Evolutionary conservation across 2,113 vertebrate species (phyloP).

Genomic region (Pipa parva): DNA sequence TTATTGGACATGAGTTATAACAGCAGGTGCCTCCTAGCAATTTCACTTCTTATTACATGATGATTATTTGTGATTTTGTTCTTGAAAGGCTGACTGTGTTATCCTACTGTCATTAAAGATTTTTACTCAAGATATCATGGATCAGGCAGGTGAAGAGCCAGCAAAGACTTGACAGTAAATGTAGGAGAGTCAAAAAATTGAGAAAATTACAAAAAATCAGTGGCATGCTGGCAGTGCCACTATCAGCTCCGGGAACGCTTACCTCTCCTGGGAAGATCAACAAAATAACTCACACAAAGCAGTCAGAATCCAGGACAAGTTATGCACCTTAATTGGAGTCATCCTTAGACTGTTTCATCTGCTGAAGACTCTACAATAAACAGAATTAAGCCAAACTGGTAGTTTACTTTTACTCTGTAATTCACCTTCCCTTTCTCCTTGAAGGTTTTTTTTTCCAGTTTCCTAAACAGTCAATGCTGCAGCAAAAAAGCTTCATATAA

Average conservation of each 20-base stretch:
- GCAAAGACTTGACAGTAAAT: background rate
- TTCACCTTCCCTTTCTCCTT: slow-evolving; percentile 6
- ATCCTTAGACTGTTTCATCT: background rate
- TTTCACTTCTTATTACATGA: background rate
- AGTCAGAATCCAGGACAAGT: background rate
- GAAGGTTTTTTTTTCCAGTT: background rate
- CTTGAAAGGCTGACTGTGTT: background rate
- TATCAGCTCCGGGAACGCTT: slow-evolving; percentile 17
- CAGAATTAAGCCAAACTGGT: background rate
- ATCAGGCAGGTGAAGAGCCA: background rate
- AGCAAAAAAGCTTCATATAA: background rate
- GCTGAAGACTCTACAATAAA: background rate
- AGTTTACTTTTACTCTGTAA: background rate
- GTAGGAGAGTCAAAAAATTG: background rate
- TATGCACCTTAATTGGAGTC: background rate
- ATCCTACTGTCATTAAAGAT: background rate
- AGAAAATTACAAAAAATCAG: background rate
- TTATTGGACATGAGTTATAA: background rate
- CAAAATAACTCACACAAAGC: slow-evolving; percentile 1
- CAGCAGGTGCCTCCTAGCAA: background rate
- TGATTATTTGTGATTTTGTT: slow-evolving; percentile 1
- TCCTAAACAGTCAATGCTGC: background rate
- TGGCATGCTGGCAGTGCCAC: slow-evolving; percentile 27
- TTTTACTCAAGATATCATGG: background rate
- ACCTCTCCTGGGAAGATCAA: slow-evolving; percentile 13